phyloP scores from a whole-genome alignment of 2,888 invertebrate species.

The Sialis lutaria region DNA sequence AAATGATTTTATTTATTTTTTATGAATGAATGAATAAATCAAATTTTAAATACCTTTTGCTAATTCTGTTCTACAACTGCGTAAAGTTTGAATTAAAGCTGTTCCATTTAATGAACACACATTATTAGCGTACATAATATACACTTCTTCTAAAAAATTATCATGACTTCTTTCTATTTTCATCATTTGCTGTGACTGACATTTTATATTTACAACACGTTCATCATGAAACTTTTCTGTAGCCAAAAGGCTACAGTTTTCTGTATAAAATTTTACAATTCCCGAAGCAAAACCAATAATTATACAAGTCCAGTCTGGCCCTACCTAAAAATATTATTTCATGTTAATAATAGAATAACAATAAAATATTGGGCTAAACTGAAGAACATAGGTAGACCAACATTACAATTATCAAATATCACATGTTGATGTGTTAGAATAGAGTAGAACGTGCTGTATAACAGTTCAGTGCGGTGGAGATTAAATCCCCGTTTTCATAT shows the following conservation, averaged over 20 bases:
- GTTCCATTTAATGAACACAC: constrained; percentile 60
- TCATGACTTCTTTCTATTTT: constrained; percentile 23
- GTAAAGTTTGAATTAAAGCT: constrained; percentile 60
- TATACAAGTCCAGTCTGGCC: constrained; percentile 87
- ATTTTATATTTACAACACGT: constrained; percentile 60
- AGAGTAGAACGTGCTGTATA: too few relatives aligned
- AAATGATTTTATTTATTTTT: too few relatives aligned
- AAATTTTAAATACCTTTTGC: constrained; percentile 43
- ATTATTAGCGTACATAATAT: constrained; percentile 52
- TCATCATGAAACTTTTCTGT: constrained; percentile 75
- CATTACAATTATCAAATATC: too few relatives aligned
- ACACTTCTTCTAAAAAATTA: constrained; percentile 44
- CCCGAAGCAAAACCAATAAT: constrained; percentile 76
- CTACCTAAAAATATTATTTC: constrained; percentile 29
- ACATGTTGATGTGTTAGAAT: too few relatives aligned
- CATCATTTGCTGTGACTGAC: constrained; percentile 44
- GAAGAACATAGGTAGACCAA: too few relatives aligned
- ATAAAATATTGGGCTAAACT: too few relatives aligned
- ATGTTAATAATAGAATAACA: too few relatives aligned
- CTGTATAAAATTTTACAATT: constrained; percentile 72
- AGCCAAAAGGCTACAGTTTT: constrained; percentile 64
- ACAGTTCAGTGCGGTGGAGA: too few relatives aligned
- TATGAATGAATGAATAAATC: not conserved
- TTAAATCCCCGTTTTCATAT: not conserved
- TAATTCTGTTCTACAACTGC: constrained; percentile 60